A percentile compares a stretch with the other conserved stretches of the same genome.
phyloP scores from a whole-genome alignment of 2,888 invertebrate species.

The Panopea generosa region DNA sequence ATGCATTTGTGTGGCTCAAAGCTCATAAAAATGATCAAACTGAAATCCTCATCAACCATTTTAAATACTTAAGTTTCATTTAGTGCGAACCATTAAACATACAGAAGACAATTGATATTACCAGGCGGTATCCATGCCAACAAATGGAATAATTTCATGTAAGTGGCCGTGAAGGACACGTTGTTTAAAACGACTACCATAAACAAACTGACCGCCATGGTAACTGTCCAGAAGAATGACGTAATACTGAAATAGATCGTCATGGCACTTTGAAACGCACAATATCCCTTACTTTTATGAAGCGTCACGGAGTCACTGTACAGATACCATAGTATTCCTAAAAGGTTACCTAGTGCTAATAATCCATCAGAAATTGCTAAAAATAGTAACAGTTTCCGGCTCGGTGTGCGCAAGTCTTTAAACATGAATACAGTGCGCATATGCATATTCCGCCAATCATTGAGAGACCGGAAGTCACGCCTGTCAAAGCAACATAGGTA shows the following conservation, averaged over 20 bases:
- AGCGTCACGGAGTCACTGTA: conserved; percentile 54
- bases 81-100: no score
- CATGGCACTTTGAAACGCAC: conserved; percentile 74
- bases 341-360: conserved; percentile 72
- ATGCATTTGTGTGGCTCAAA: no score
- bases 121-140: conserved; percentile 74
- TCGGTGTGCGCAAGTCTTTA: conserved; percentile 67
- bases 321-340: conserved; percentile 73
- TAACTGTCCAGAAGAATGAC: conserved; percentile 77
- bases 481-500: conserved; percentile 62
- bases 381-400: conserved; percentile 68
- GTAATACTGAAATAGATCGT: conserved; percentile 78
- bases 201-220: conserved; percentile 72
- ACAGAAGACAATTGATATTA: no score
- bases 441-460: conserved; percentile 68
- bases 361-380: conserved; percentile 70
- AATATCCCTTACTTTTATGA: conserved; percentile 65
- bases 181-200: conserved; percentile 62
- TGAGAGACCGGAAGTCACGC: conserved; percentile 68
- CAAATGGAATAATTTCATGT: conserved; percentile 68
- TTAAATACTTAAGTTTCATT: no score
- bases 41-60: no score
- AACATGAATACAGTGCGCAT: conserved; percentile 63
- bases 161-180: conserved; percentile 53
- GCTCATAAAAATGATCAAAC: no score